phyloP scores from a whole-genome alignment of 2,113 vertebrate species.

The Chrysemys picta region DNA sequence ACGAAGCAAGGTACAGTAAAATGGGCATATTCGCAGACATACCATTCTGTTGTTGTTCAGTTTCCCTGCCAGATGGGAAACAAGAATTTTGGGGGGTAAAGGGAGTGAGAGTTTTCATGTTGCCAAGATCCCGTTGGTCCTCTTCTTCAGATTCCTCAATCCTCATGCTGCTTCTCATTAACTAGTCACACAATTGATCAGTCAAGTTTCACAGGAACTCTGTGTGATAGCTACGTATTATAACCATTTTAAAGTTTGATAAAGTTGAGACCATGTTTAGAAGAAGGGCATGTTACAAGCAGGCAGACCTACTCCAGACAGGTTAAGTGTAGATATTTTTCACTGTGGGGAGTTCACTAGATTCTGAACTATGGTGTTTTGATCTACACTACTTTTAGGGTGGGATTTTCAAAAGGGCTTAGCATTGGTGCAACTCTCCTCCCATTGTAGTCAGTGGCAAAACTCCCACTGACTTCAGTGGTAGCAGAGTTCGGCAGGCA shows the following conservation, averaged over 20 bases:
- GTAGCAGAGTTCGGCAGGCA: not conserved
- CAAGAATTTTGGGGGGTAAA: not conserved
- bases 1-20: constrained; percentile 27
- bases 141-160: not conserved
- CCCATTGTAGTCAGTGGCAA: not conserved
- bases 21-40: not conserved
- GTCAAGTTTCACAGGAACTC: not conserved
- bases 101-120: not conserved
- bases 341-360: not conserved
- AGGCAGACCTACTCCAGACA: not conserved
- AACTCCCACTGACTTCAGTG: not conserved
- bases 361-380: not conserved
- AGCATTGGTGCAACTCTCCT: not conserved
- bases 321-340: not conserved
- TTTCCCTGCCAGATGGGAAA: not conserved
- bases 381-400: not conserved
- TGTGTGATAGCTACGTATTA: not conserved
- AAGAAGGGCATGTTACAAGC: not conserved
- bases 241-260: not conserved
- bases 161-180: constrained; percentile 27
- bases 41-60: constrained; percentile 13
- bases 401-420: not conserved
- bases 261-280: not conserved
- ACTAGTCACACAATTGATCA: not conserved
- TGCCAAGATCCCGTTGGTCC: not conserved